These are phyloP conservation scores for Eremophila alpestris DNA, from an alignment of 2,797 vertebrate genomes.

Conservation along the genomic window DNA sequence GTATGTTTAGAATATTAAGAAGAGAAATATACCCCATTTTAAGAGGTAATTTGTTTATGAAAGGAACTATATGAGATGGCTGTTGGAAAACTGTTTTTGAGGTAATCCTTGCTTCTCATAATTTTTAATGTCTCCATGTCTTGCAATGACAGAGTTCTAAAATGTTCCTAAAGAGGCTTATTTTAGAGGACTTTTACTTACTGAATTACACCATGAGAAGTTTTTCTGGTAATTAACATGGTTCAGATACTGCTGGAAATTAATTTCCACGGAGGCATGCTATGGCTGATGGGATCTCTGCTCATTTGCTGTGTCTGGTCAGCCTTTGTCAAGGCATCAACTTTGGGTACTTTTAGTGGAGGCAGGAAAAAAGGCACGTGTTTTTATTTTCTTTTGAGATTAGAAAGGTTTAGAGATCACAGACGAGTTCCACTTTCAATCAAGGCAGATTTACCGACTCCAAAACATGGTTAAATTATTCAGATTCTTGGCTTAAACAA, in stretches of 20 bases:
- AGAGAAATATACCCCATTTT: neutral
- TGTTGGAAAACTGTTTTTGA: neutral
- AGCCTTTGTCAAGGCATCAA: neutral
- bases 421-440: neutral
- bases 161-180: neutral
- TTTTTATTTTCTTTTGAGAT: neutral
- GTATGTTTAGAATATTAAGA: neutral
- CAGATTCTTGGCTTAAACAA: neutral
- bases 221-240: neutral
- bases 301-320: neutral
- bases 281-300: neutral
- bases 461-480: neutral
- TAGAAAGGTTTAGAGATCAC: neutral
- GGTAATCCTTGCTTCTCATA: neutral
- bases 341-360: neutral
- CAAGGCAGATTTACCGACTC: neutral
- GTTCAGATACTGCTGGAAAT: neutral
- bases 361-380: neutral
- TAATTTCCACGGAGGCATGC: neutral
- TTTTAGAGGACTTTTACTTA: neutral
- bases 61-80: neutral
- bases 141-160: neutral
- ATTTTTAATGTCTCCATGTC: neutral
- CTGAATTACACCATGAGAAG: neutral
- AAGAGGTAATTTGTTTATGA: fast-evolving